phyloP scores from a whole-genome alignment of 2,797 vertebrate genomes.

The Falco rusticolus region DNA sequence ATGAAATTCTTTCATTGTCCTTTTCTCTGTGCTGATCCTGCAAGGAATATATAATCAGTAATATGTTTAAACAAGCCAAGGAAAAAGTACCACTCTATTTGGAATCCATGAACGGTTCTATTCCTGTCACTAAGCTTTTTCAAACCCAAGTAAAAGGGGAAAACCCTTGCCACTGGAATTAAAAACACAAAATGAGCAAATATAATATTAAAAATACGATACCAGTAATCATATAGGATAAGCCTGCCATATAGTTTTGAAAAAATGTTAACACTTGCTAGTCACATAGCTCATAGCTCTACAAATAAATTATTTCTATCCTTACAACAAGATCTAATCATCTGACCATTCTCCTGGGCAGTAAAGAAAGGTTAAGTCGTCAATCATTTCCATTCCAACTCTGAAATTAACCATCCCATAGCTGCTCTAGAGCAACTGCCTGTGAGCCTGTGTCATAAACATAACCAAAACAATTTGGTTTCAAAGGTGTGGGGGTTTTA shows the following conservation, averaged over 20 bases:
- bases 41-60: conserved; percentile 3
- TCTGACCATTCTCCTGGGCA: background rate
- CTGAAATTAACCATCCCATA: background rate
- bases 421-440: background rate
- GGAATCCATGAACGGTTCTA: background rate
- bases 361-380: background rate
- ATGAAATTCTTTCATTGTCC: conserved; percentile 31
- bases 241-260: background rate
- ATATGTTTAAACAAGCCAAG: conserved; percentile 10
- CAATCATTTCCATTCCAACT: background rate
- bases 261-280: background rate
- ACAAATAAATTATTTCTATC: background rate
- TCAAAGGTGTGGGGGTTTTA: background rate
- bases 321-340: background rate
- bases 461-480: background rate
- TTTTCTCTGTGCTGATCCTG: conserved; percentile 29
- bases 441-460: background rate
- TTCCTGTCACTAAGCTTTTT: background rate
- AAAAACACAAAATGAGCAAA: conserved; percentile 3
- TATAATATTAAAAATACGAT: background rate
- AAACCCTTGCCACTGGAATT: background rate
- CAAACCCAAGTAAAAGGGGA: background rate
- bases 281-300: background rate
- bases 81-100: background rate
- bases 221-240: background rate